Evolutionary conservation across 2,888 invertebrate species (phyloP), one percentile per base, ranked within the genome.

Genomic region (Parochlus steinenii): DNA sequence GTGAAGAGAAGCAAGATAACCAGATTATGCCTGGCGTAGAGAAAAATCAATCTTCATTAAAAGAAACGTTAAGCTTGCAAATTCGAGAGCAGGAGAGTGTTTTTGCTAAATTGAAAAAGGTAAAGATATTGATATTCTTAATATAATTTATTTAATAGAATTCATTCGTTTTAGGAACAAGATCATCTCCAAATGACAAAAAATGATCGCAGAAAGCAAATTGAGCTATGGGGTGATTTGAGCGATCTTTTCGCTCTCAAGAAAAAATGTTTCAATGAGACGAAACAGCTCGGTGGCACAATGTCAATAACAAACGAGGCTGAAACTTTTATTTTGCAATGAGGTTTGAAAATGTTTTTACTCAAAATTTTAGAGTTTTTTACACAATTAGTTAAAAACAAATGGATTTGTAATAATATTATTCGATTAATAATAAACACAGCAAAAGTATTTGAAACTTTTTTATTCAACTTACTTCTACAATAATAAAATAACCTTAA

Each of bases 261-360:
- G 38, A 33, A 42, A 2, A 33, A 40, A 32, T 43, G 43, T 22
- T 29, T 40, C 6, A 35, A 43, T 18, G 44, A 45, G 10, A 37
- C 37, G 1, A 39, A 37, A 34, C 38, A 28, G 20, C 40, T 34
- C 6, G 45, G 43, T 7, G 45, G 45, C 8, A 44, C 43, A 20
- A 14, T 45, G 5, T 39, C 40, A 6, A 41, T 44, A 34, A 39
- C 42, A 14, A 41, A 43, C 24, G 41, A 43, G 26, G 41, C 42
- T 6, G 45, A 45, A 37, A 45, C 44, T 3, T 45, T 45, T 31
- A 45, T 39, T 18, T 39, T 45, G 11, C 42, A 43, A 25, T 42
- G 33, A 40, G 17, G n/a, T n/a, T n/a, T n/a, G n/a, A n/a, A n/a
- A n/a, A n/a, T n/a, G n/a, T n/a, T n/a, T n/a, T n/a, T n/a, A n/a